phyloP scores from a whole-genome alignment of 1,140 invertebrate genomes.

The Caenorhabditis inopinata region DNA sequence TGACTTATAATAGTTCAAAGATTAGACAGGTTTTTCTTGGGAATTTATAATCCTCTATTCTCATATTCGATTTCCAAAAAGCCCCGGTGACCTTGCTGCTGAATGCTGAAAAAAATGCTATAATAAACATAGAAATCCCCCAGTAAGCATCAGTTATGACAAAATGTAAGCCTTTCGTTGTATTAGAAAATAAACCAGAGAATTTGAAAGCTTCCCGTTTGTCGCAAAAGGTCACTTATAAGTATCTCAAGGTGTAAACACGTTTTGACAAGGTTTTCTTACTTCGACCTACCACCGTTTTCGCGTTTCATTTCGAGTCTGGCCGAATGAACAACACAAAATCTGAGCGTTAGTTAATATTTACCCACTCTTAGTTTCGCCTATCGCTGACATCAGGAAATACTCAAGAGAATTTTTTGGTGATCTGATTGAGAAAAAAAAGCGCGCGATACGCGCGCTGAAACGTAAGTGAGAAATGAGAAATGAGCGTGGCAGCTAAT shows the following conservation, averaged over 20 bases:
- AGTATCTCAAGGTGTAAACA: constrained; percentile 3
- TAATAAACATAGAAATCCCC: not conserved
- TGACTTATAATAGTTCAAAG: too few species aligned
- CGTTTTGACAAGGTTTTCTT: not conserved
- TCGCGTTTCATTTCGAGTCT: not conserved
- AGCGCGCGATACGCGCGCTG: not conserved
- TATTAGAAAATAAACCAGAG: not conserved
- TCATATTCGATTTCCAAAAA: too few species aligned
- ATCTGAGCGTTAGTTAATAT: not conserved
- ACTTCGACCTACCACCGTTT: not conserved
- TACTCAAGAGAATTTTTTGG: not conserved
- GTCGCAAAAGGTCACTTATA: not conserved
- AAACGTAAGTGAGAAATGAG: not conserved
- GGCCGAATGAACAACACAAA: not conserved
- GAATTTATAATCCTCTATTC: too few species aligned
- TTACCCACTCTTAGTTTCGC: constrained; percentile 9
- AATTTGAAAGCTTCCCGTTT: not conserved
- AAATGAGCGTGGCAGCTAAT: not conserved
- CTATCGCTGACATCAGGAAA: constrained; percentile 5
- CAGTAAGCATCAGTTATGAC: not conserved
- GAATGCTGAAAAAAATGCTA: too few species aligned
- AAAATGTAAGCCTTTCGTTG: not conserved
- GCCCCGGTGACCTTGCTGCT: too few species aligned
- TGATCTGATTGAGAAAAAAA: not conserved
- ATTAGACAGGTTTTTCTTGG: too few species aligned